These are phyloP conservation scores for Teinopalpus imperialis DNA, from an alignment of 2,888 invertebrate species.

Conservation along the genomic window DNA sequence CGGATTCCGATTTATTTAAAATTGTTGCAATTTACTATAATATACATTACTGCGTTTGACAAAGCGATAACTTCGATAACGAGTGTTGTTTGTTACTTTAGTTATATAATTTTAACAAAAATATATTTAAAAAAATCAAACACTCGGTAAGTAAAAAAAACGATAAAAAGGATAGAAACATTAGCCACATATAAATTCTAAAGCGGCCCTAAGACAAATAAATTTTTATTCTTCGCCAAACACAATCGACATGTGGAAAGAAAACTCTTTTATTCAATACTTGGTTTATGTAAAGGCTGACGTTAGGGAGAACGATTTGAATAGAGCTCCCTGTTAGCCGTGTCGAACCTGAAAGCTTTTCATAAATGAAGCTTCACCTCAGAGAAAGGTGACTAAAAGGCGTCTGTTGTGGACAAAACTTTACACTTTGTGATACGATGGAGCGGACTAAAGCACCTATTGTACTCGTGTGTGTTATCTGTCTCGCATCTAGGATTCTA, in stretches of 20 bases:
- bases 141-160: constrained; percentile 9
- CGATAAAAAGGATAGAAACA: constrained; percentile 17
- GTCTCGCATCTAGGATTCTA: background rate
- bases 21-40: too few relatives aligned
- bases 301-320: constrained; percentile 68
- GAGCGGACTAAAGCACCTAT: constrained; percentile 38
- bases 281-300: constrained; percentile 55
- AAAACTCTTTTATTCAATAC: constrained; percentile 65
- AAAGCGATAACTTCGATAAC: too few relatives aligned
- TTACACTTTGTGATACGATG: constrained; percentile 49
- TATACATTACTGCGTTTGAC: too few relatives aligned
- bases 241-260: constrained; percentile 44
- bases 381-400: constrained; percentile 63
- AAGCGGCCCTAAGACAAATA: constrained; percentile 24
- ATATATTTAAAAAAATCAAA: background rate
- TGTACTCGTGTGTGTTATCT: constrained; percentile 17
- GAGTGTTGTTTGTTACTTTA: too few relatives aligned
- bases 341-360: constrained; percentile 75
- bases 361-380: constrained; percentile 70
- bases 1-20: too few relatives aligned
- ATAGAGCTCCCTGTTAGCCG: constrained; percentile 65
- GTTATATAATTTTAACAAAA: background rate
- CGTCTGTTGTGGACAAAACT: constrained; percentile 55
- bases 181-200: constrained; percentile 16
- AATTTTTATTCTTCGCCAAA: constrained; percentile 29